These are phyloP conservation scores for Halcyon leucocephala DNA, from an alignment of 2,797 vertebrate genomes.

Conservation along the genomic window DNA sequence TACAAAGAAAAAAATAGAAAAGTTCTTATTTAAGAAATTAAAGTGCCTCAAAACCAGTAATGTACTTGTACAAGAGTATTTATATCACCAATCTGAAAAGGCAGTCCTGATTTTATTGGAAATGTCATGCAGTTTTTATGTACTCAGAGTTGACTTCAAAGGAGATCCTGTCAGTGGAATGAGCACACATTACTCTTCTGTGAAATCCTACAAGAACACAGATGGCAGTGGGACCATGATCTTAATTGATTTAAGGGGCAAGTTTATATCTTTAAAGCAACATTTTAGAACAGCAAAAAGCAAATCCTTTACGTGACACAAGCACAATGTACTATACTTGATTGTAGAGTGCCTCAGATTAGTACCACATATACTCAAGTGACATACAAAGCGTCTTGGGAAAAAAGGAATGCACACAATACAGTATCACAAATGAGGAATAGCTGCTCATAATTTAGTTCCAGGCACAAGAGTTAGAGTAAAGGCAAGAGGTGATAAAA, in stretches of 20 bases:
- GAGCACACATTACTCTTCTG: neutral
- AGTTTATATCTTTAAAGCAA: constrained; percentile 24
- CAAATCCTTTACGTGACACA: neutral
- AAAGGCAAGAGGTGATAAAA: neutral
- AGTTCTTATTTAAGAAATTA: neutral
- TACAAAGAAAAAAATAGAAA: neutral
- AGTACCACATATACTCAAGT: neutral
- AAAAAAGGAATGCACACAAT: neutral
- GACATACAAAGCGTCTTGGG: neutral
- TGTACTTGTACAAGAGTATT: neutral
- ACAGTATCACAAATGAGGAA: neutral
- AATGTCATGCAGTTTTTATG: neutral
- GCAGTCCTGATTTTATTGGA: neutral
- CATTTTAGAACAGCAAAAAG: constrained; percentile 27
- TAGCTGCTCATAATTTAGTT: neutral
- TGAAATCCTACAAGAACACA: constrained; percentile 37
- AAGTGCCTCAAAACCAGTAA: neutral
- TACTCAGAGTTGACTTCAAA: neutral
- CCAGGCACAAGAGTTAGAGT: neutral
- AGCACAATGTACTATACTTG: rapidly evolving
- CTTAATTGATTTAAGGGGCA: constrained; percentile 42
- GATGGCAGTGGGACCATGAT: constrained; percentile 32
- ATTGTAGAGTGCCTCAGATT: neutral
- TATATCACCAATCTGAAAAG: neutral
- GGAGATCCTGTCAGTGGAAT: neutral